Evolutionary conservation across 2,888 invertebrate genomes (phyloP), one percentile per base, ranked within the genome.

Genomic region (Parnassius smintheus): DNA sequence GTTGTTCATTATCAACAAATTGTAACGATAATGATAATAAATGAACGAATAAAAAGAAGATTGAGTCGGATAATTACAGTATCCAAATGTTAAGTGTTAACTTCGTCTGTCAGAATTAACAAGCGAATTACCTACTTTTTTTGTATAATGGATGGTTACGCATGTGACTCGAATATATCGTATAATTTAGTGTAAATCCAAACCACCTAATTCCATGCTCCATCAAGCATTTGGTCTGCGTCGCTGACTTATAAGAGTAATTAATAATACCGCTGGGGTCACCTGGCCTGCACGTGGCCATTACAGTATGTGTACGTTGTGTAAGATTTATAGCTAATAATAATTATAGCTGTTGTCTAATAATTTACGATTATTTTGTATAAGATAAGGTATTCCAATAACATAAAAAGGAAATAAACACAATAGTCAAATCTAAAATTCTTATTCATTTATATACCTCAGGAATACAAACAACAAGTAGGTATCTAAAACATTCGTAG

Each of bases 191-290:
- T 46, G 22, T 12, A 18, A 46, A 48, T 50, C 42, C 7, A 13
- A 58, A 50, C 41, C 49, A 57, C 1, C 12, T 58, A 50, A 58
- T 58, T 51, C 22, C 51, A 51, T 22, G 50, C 58, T 50, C 22
- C 2, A 58, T 51, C 51, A 44, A 51, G 50, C 44, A 58, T 58
- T 58, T 42, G 51, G 58, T 50, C 4, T 22, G 44, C 50, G 58
- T 50, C 12, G 58, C 22, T 51, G 58, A 51, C 50, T 58, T 50
- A 51, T 42, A 44, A 50, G 44, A 10, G 50, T 58, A 58, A 58
- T 58, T 58, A 58, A 22, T 58, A 42, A 56, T 56, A 56, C 48
- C 48, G 35, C 56, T 48, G 35, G 35, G 56, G 48, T 56, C 48
- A 56, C 56, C 48, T 48, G 10, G 7, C 56, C 35, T 48, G 10